Evolutionary conservation across 2,797 vertebrate species (phyloP), one percentile per base, ranked within the genome.

Genomic region (Melanotaenia maccullochi): DNA sequence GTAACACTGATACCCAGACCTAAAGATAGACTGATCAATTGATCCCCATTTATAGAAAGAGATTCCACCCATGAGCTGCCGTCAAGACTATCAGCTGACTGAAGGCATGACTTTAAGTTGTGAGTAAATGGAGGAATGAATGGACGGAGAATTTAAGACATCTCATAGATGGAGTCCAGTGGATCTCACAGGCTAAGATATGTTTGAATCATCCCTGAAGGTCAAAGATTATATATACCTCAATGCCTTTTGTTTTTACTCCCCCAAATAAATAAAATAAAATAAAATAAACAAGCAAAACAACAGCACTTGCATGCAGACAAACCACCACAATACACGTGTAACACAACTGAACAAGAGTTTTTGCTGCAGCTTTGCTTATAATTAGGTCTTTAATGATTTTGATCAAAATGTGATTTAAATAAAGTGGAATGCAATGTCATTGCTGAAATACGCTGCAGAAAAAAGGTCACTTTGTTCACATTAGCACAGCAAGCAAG

Each of bases 401-500:
- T 70, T 18, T 59, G 69, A 76, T 73, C 54, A 67, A 22, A 60
- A 62, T 69, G 49, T 12, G 38, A 36, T 65, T 65, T 59, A 54
- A 49, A 49, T 52, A 25, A 30, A 60, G 65, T 68, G 35, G 58
- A 35, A 14, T 80, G 65, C 57, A 60, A 69, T 81, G 81, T 76
- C 76, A 82, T 55, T 30, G 75, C 66, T 32, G 64, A 72, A 86
- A 64, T 71, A 69, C 57, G 76, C 65, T 77, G 83, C 68, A 79
- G 76, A 71, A 85, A 93, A 92, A 92, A 89, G 90, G 85, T 93
- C 91, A 91, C 91, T 93, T 92, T 90, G 89, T 93, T 91, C 89
- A 89, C 91, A 93, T 93, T 93, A 94, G 91, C 84, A 82, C 89
- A 79, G 89, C 85, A 80, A 90, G 90, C 79, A 79, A 69, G 38